These are phyloP conservation scores for Felis catus DNA, from an alignment of 2,113 vertebrate genomes.

Conservation along the genomic window DNA sequence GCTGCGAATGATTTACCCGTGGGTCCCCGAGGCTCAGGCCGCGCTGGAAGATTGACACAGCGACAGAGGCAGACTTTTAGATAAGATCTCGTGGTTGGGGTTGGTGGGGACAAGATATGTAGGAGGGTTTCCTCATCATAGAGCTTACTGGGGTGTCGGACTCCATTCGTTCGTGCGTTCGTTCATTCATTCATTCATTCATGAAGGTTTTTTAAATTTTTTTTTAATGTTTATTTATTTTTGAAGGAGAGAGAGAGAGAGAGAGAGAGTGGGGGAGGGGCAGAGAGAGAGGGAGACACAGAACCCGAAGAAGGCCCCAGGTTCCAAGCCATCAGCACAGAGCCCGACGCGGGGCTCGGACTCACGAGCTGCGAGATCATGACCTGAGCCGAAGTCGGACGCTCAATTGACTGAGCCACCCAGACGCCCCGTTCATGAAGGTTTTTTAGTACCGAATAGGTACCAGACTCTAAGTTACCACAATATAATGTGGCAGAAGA, in stretches of 20 bases:
- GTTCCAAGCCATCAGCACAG: too few species aligned
- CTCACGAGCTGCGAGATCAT: too few species aligned
- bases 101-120: background rate
- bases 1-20: conserved; percentile 78
- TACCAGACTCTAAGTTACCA: background rate
- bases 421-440: background rate
- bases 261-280: too few species aligned
- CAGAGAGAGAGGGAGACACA: too few species aligned
- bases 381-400: too few species aligned
- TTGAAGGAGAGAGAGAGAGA: too few species aligned
- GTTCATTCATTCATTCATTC: background rate
- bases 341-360: too few species aligned
- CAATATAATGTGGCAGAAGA: background rate
- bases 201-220: background rate
- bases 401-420: too few species aligned
- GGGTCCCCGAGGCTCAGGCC: conserved; percentile 49
- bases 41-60: background rate
- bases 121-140: background rate
- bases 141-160: background rate
- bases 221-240: too few species aligned
- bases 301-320: too few species aligned
- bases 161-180: background rate
- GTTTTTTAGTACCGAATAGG: background rate
- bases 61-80: background rate
- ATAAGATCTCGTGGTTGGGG: conserved; percentile 9